Conservation (phyloP, 2,797 vertebrate genomes). For the Xenopus petersii region DNA sequence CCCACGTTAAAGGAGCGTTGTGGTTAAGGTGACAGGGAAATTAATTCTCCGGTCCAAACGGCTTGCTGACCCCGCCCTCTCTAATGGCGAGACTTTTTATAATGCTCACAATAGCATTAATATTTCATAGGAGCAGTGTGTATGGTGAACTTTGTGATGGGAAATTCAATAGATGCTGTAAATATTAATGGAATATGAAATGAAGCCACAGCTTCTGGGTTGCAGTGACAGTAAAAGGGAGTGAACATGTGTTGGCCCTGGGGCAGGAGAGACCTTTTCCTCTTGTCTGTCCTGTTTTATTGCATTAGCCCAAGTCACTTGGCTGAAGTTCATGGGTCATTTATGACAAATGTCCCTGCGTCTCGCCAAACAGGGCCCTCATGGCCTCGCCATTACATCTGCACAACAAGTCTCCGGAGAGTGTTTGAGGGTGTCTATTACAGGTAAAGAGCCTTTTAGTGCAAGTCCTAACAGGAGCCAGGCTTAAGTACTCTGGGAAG, state of each 20-base stretch:
- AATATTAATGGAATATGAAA: slow-evolving; percentile 80
- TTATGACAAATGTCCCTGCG: slow-evolving; percentile 73
- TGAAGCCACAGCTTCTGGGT: slow-evolving; percentile 65
- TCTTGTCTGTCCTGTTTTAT: slow-evolving; percentile 68
- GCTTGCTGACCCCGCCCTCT: slow-evolving; percentile 11
- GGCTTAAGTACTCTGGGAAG: slow-evolving; percentile 14
- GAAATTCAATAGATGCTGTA: slow-evolving; percentile 73
- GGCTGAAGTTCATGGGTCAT: slow-evolving; percentile 67
- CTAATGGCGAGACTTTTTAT: slow-evolving; percentile 59
- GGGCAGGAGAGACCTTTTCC: slow-evolving; percentile 65
- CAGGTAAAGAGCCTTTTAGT: slow-evolving; percentile 62
- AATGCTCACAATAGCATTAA: slow-evolving; percentile 65
- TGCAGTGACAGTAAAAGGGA: slow-evolving; percentile 66
- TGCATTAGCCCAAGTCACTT: slow-evolving; percentile 66
- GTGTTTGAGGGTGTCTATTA: slow-evolving; percentile 62
- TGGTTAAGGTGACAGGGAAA: slow-evolving; percentile 41
- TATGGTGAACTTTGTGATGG: slow-evolving; percentile 68
- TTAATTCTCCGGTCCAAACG: slow-evolving; percentile 51
- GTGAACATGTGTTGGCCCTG: slow-evolving; percentile 69
- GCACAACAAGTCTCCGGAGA: slow-evolving; percentile 69
- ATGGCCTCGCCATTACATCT: slow-evolving; percentile 65
- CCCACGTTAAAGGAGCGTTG: slow-evolving; percentile 6
- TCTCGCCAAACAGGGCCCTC: slow-evolving; percentile 66
- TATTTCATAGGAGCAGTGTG: slow-evolving; percentile 68
- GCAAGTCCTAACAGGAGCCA: slow-evolving; percentile 42